Evolutionary conservation across 2,797 vertebrate species (phyloP).

Genomic region (Anabas testudineus): DNA sequence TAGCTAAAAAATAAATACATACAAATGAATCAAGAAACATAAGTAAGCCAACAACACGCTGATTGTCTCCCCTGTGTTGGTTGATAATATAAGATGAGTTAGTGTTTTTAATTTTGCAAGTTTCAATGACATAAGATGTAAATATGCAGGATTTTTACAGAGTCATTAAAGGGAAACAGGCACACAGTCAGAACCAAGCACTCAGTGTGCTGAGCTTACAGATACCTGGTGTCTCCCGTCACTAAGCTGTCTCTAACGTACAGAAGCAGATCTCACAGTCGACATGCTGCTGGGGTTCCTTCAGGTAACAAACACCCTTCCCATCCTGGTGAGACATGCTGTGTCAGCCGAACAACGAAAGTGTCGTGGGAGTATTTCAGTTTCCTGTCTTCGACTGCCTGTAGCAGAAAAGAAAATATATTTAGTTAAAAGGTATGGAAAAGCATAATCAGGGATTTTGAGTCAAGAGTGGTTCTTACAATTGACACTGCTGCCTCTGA

Average conservation of each 20-base stretch:
- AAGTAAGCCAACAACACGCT: too few relatives aligned
- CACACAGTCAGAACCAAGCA: not conserved
- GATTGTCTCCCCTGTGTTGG: too few relatives aligned
- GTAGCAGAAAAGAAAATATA: slow-evolving; percentile 4
- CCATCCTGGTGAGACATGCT: slow-evolving; percentile 49
- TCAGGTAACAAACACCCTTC: slow-evolving; percentile 30
- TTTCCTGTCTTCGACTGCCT: slow-evolving; percentile 19
- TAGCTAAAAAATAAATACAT: too few relatives aligned
- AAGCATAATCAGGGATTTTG: slow-evolving; percentile 9
- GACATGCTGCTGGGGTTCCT: slow-evolving; percentile 30
- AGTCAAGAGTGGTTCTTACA: slow-evolving; percentile 2
- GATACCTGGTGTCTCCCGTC: slow-evolving; percentile 28
- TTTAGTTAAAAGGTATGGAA: not conserved
- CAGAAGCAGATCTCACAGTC: slow-evolving; percentile 38
- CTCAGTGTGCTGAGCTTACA: slow-evolving; percentile 33
- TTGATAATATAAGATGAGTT: too few relatives aligned
- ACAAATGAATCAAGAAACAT: too few relatives aligned
- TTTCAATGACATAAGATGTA: not conserved
- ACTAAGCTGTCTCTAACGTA: slow-evolving; percentile 43
- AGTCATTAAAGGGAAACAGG: slow-evolving; percentile 2
- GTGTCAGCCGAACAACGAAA: slow-evolving; percentile 44
- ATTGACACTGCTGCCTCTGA: slow-evolving; percentile 2
- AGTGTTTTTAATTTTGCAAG: too few relatives aligned
- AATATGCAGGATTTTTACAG: not conserved
- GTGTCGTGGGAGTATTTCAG: slow-evolving; percentile 37